Base-by-base conservation (phyloP, 1,140 invertebrate genomes). In the Papilio helenus region DNA sequence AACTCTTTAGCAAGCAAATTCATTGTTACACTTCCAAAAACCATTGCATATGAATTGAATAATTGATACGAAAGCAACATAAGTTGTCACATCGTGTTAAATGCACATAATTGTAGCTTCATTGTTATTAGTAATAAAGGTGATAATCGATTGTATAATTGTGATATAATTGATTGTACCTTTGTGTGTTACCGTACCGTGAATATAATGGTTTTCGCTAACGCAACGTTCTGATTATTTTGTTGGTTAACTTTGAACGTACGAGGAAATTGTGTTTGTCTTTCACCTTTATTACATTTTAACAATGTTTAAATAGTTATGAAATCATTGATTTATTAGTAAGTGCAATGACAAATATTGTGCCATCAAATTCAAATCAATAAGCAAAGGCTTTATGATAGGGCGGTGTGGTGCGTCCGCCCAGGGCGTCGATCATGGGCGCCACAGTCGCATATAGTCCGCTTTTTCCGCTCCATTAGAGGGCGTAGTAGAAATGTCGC, bases 1-100 rank as follows among this genome's bases (percentile, higher is more conserved):
- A 76, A 76, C 16, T 55, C 49, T 29, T 58, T 49, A 76, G 23
- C 51, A 49, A 74, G 74, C 74, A 58, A 29, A 55, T 29, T 34
- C 49, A 76, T 76, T 76, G 74, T 82, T 79, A 68, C 55, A 79
- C 77, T 82, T 82, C 81, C 81, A 79, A 82, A 81, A 81, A 83
- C 77, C 72, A 78, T 83, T 83, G 80, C 81, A 78, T 61, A 72
- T 61, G 44, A 65, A 26, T 49, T 76, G 78, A 68, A 29, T 79
- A 65, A 73, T 58, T 39, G 74, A 51, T 55, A 74, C 18, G 46
- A 80, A 58, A 51, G 26, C 74, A 12, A 58, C 74, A 39, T 23
- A 58, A 39, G 74, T 58, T 55, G 26, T 39, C 16, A n/a, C 23
- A 55, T 55, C 46, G 29, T 10, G 3, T 29, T 20, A 26, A 58